Conservation (phyloP, 2,113 vertebrate species). For the Cynopterus brachyotis region DNA sequence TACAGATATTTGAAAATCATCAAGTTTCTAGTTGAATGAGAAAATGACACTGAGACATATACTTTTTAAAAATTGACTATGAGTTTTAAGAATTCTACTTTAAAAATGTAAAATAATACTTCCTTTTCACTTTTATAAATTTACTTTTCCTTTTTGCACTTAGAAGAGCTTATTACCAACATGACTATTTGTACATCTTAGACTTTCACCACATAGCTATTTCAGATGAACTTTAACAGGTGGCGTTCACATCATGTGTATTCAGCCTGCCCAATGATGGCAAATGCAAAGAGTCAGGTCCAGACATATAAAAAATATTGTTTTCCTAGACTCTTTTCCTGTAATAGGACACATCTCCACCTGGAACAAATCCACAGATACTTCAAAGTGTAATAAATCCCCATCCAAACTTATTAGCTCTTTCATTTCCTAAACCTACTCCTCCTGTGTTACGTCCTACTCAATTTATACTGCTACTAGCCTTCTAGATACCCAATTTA, state of each 20-base stretch:
- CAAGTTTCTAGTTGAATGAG: neutral
- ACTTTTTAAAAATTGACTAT: neutral
- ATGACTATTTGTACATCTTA: neutral
- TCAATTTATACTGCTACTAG: neutral
- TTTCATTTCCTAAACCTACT: neutral
- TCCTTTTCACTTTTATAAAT: constrained; percentile 25
- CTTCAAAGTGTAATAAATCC: constrained; percentile 53
- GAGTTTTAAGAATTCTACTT: neutral
- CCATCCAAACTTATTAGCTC: constrained; percentile 7
- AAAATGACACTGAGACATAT: neutral
- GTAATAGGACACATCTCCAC: constrained; percentile 55
- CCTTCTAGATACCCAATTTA: neutral
- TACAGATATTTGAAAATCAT: neutral
- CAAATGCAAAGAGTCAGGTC: constrained; percentile 30
- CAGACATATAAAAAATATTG: constrained; percentile 52
- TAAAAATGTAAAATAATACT: neutral
- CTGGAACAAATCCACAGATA: constrained; percentile 50
- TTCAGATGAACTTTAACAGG: constrained; percentile 43
- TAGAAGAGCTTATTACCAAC: neutral
- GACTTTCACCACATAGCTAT: neutral
- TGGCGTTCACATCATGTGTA: neutral
- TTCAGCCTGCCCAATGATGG: neutral
- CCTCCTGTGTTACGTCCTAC: neutral
- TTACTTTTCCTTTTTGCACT: neutral
- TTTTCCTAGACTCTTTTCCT: constrained; percentile 61